Evolutionary conservation across 2,888 invertebrate genomes (phyloP), one percentile per base, ranked within the genome.

Genomic region (Agonum fuliginosum): DNA sequence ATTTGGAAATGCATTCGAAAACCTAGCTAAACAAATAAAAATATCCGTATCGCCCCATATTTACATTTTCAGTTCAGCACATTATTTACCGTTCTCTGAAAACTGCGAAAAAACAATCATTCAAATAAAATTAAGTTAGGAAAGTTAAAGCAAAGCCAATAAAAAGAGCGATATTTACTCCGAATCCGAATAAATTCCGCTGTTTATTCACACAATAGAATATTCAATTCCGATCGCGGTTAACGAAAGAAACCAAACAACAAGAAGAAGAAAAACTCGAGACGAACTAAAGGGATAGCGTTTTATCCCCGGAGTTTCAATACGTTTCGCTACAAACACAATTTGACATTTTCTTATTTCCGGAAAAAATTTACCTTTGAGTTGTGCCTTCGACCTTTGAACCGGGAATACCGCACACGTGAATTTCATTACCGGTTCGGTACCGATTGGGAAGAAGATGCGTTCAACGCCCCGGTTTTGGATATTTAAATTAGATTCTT

Each of bases 261-360:
- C 17, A 48, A 17, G 19, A 48, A 48, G 48, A 20, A 19, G 14
- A 17, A 12, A 8, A 6, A 19, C n/a, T n/a, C 30, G 34, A 34
- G 19, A 19, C 8, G 65, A 65, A 19, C 34, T 34, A 65, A 27
- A 65, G 37, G 37, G 65, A 37, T 65, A 4, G 10, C n/a, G 65
- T 30, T 30, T 65, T 30, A 65, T 65, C 65, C 65, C n/a, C 30
- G n/a, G 19, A 30, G 58, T 17, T 19, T 65, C 65, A 65, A 30
- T 65, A 34, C 37, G 65, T 37, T 37, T 8, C 65, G 14, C 30
- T 17, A 30, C 65, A 65, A 65, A 65, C 30, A 65, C 65, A 65
- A 65, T 65, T 65, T 65, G 65, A 65, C 65, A 65, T 65, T 65
- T 65, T 34, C 65, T 65, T 65, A 65, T 65, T 65, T 65, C 65